Conservation (phyloP, 2,888 invertebrate species). For the Adelphocoris suturalis region DNA sequence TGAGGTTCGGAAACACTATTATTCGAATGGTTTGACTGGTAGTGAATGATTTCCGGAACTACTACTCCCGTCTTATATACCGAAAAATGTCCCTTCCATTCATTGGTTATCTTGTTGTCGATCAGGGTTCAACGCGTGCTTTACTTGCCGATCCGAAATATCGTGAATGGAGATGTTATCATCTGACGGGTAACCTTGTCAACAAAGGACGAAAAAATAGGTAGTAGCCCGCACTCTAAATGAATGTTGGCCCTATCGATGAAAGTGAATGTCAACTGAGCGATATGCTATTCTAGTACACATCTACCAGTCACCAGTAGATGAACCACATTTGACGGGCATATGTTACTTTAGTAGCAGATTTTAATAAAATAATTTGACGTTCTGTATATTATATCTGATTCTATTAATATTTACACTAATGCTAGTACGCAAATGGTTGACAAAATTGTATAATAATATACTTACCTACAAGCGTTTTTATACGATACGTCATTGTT, state of each 20-base stretch:
- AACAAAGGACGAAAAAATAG: constrained; percentile 7
- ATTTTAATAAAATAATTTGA: no score
- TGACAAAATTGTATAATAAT: no score
- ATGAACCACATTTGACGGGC: no score
- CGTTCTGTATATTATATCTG: no score
- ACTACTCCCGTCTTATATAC: not conserved
- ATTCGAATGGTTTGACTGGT: not conserved
- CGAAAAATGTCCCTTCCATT: not conserved
- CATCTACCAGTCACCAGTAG: no score
- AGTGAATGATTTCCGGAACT: not conserved
- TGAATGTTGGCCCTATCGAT: constrained; percentile 1
- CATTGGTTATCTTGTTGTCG: not conserved
- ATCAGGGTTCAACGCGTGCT: not conserved
- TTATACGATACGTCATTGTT: no score
- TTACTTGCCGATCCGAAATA: not conserved
- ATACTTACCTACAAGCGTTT: no score
- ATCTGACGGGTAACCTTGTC: not conserved
- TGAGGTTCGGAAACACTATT: no score
- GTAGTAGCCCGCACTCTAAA: not conserved
- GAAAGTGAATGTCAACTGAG: not conserved
- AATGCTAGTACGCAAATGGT: no score
- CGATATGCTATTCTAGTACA: no score
- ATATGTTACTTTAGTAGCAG: no score
- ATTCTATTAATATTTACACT: no score
- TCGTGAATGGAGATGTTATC: not conserved